Base-by-base conservation (phyloP, 2,113 vertebrate genomes). In the Clupea harengus region DNA sequence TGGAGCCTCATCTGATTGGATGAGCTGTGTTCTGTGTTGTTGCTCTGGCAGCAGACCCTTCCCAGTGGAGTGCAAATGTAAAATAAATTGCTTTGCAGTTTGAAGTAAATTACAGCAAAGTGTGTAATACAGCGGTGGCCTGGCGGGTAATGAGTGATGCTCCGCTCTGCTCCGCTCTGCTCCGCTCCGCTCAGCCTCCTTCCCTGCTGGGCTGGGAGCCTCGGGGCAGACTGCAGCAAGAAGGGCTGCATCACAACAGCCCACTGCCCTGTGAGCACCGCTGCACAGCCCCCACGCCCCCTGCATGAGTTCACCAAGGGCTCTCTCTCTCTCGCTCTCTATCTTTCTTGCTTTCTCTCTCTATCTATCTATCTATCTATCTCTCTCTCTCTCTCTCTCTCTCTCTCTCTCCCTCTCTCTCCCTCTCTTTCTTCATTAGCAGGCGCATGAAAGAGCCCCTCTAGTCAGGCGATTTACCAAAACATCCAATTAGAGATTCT, bases 71-170 rank as follows among this genome's bases (percentile, higher is more conserved):
- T 17, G 44, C 81, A 83, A 83, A 89, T 78, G 50, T 52, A 54
- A 72, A 88, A 89, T 89, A 83, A 89, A 87, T 85, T 45, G 81
- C 18, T 45, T 28, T 81, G n/a, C 49, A 83, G 45, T 60, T 50
- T 54, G 32, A 81, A 83, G 78, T 83, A 46, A 86, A 83, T 32
- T 39, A 80, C 54, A 83, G 86, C 83, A 83, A 78, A 78, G 72
- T 39, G 28, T 39, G 32, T 32, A 78, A 78, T 78, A 1, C 72
- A 78, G 17, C 54, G 7, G 25, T 17, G n/a, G 83, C 67, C 46
- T 47, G 72, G 67, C 7, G 86, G 72, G 72, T 78, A 13, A 39
- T 78, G 72, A 78, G 13, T 32, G 32, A 78, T 78, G 72, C 13
- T 39, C 28, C 3, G 9, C 32, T 6, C 39, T 2, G 39, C 39